phyloP scores from a whole-genome alignment of 2,797 vertebrate genomes.

The Phrynocephalus vlangalii region DNA sequence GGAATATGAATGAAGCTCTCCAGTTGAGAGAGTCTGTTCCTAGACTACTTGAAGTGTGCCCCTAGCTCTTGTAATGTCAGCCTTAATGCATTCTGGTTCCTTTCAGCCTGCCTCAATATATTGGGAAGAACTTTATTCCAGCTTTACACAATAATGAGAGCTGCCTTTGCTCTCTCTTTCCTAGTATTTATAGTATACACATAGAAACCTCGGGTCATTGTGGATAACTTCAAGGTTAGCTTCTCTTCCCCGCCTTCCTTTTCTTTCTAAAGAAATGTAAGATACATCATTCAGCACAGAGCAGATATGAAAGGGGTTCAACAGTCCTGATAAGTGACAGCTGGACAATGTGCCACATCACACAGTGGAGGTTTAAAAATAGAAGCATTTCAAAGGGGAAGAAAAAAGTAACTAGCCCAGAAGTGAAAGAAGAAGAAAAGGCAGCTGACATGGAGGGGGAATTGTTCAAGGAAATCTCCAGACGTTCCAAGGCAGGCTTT shows the following conservation, averaged over 20 bases:
- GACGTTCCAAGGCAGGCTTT: constrained; percentile 35
- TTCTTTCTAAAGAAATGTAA: constrained; percentile 56
- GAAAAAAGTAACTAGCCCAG: constrained; percentile 28
- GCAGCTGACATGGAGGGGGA: neutral
- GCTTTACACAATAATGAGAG: constrained; percentile 47
- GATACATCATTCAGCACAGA: constrained; percentile 46
- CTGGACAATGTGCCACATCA: constrained; percentile 33
- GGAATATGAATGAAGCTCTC: constrained; percentile 14
- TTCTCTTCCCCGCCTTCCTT: constrained; percentile 38
- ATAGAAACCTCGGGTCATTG: constrained; percentile 32
- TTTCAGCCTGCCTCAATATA: constrained; percentile 51
- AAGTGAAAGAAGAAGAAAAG: constrained; percentile 41
- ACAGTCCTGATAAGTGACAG: constrained; percentile 50
- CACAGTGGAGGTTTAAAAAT: constrained; percentile 51
- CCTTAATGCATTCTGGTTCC: constrained; percentile 54
- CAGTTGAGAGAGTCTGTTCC: constrained; percentile 41
- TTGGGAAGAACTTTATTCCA: constrained; percentile 54
- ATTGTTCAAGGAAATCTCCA: constrained; percentile 28
- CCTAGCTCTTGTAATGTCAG: constrained; percentile 41
- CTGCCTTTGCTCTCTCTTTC: constrained; percentile 46
- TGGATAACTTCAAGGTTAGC: constrained; percentile 50
- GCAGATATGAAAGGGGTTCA: constrained; percentile 51
- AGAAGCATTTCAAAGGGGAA: constrained; percentile 51
- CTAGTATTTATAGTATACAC: constrained; percentile 57
- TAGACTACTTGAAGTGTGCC: constrained; percentile 34